A percentile compares a stretch with the other conserved stretches of the same genome.
These are phyloP conservation scores for Phenacoccus solenopsis DNA, from an alignment of 1,140 invertebrate species.

Conservation along the genomic window DNA sequence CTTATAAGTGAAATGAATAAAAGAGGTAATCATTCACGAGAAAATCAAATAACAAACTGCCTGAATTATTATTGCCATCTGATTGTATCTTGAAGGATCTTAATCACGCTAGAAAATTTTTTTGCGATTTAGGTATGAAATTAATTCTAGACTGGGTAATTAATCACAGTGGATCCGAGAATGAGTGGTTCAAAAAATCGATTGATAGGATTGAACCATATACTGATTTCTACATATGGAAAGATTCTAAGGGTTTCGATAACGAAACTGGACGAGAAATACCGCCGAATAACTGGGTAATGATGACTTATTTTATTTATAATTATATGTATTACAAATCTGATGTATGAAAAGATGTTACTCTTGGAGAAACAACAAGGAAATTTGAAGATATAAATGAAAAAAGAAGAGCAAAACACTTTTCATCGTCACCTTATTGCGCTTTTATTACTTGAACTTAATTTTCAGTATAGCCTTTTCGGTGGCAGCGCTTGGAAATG, in stretches of 20 bases:
- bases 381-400: too few relatives aligned
- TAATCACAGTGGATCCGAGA: slow-evolving; percentile 67
- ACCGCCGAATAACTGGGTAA: slow-evolving; percentile 11
- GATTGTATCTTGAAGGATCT: too few relatives aligned
- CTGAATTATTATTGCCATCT: background rate
- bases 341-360: too few relatives aligned
- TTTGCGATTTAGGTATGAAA: slow-evolving; percentile 45
- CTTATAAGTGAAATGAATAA: background rate
- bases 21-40: background rate
- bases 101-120: slow-evolving; percentile 19
- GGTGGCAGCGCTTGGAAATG: slow-evolving; percentile 63
- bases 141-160: slow-evolving; percentile 72
- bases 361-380: too few relatives aligned
- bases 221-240: slow-evolving; percentile 66
- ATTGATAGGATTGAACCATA: slow-evolving; percentile 43
- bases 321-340: too few relatives aligned
- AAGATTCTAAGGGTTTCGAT: slow-evolving; percentile 32
- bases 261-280: slow-evolving; percentile 29
- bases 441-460: too few relatives aligned
- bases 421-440: too few relatives aligned
- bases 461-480: too few relatives aligned
- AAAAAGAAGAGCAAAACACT: too few relatives aligned
- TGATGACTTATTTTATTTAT: background rate
- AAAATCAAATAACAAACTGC: too few relatives aligned
- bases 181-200: slow-evolving; percentile 66